Base-by-base conservation (phyloP, 2,113 vertebrate species). In the Silurus asotus region DNA sequence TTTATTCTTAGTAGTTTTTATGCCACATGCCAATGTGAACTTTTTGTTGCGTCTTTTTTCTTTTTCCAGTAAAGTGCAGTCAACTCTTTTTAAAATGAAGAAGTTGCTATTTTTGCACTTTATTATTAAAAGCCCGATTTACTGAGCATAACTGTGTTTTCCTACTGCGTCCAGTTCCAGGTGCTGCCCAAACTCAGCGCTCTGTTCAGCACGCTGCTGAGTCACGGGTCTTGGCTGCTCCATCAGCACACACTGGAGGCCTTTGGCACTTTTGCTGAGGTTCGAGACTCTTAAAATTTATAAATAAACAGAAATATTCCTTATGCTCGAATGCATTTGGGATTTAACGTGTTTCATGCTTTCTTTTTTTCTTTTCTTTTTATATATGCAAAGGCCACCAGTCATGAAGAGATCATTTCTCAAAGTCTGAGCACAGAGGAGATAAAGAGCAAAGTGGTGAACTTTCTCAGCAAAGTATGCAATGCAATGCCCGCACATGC, bases 231-330 rank as follows among this genome's bases (percentile, higher is more conserved):
- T 4, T 98, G 97, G 98, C 91, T 97, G 75, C 81, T 98, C 17
- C 94, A 96, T 23, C 98, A 99, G 53, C 97, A 97, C 0, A 85
- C 96, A 0, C 75, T 99, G 88, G 97, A 98, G 90, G 96, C 96
- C 0, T 99, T 99, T 89, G 96, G 96, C 37, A 92, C 84, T 1
- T 99, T 99, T 94, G 98, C 97, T 81, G 96, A 98, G 96, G 98
- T 98, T 91, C 88, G 87, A n/a, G 49, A 28, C 53, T 86, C 55
- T 55, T 7, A 19, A 8, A 25, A 51, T 17, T 64, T 8, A 56
- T 9, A 56, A 56, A 37, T 37, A 37, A 37, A 37, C 37, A 37
- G 37, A 37, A 37, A 37, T 37, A 37, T 37, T 37, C 37, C 2
- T 37, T 37, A 37, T 37, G 37, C 37, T 3, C 37, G 2, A 37